A percentile compares a stretch with the other conserved stretches of the same genome.
Evolutionary conservation across 1,140 invertebrate species (phyloP).

Genomic region (Zaprionus ornatus): DNA sequence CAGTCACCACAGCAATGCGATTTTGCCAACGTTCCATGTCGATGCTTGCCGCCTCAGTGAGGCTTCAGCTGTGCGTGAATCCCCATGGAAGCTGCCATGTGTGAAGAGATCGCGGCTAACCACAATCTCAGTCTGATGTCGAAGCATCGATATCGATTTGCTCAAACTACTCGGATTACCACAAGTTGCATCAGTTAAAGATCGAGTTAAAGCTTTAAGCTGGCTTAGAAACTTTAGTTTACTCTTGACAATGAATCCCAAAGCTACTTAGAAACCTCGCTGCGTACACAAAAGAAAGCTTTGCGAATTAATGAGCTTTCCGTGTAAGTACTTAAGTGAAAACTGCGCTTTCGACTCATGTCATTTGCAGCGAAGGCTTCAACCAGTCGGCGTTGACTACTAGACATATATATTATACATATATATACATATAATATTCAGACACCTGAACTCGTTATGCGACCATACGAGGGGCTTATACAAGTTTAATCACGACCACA

Average conservation of each 20-base stretch:
- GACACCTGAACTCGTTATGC: constrained; percentile 4
- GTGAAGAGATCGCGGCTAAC: neutral
- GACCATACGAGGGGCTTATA: neutral
- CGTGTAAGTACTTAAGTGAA: neutral
- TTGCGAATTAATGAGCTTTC: neutral
- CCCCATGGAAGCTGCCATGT: neutral
- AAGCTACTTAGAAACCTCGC: neutral
- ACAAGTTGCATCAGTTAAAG: neutral
- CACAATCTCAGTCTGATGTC: neutral
- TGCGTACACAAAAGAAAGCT: neutral
- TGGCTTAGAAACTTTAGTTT: neutral
- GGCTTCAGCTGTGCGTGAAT: neutral
- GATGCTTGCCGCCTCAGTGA: constrained; percentile 30
- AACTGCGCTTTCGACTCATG: neutral
- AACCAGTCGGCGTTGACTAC: neutral
- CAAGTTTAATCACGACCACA: constrained; percentile 29
- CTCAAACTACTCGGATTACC: constrained; percentile 5
- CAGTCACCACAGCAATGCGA: constrained; percentile 89
- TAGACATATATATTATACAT: neutral
- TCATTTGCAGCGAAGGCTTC: neutral
- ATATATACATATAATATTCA: neutral
- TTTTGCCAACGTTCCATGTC: constrained; percentile 88
- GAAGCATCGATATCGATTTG: neutral
- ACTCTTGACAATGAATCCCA: too few species aligned
- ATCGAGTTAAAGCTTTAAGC: neutral